Evolutionary conservation across 2,888 invertebrate species (phyloP).

Genomic region (Chrysolina americana): DNA sequence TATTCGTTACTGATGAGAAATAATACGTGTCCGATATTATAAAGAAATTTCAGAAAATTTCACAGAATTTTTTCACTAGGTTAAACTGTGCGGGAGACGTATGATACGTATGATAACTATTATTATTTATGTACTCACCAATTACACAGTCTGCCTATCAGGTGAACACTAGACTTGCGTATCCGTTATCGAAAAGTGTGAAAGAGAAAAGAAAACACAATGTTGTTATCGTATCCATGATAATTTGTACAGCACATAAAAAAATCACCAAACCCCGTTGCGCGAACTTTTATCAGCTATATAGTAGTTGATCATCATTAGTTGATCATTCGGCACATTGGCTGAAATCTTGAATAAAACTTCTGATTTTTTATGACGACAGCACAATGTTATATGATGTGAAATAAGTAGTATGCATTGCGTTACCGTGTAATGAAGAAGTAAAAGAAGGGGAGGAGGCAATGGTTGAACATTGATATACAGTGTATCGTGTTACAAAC

Average conservation of each 20-base stretch:
- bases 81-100: no score
- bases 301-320: no score
- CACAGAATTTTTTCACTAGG: no score
- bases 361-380: neutral
- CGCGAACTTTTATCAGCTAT: neutral
- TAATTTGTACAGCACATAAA: neutral
- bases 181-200: neutral
- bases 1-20: no score
- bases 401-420: neutral
- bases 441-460: slow-evolving; percentile 3
- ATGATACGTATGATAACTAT: no score
- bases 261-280: neutral
- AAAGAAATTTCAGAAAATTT: no score
- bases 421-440: neutral
- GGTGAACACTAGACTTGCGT: neutral
- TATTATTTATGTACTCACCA: no score
- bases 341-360: neutral
- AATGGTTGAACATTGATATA: neutral
- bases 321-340: neutral
- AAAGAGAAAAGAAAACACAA: neutral
- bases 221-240: neutral
- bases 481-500: neutral
- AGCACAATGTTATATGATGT: neutral
- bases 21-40: no score
- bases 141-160: neutral